phyloP scores from a whole-genome alignment of 1,140 invertebrate genomes.

The Neodiprion virginianus region DNA sequence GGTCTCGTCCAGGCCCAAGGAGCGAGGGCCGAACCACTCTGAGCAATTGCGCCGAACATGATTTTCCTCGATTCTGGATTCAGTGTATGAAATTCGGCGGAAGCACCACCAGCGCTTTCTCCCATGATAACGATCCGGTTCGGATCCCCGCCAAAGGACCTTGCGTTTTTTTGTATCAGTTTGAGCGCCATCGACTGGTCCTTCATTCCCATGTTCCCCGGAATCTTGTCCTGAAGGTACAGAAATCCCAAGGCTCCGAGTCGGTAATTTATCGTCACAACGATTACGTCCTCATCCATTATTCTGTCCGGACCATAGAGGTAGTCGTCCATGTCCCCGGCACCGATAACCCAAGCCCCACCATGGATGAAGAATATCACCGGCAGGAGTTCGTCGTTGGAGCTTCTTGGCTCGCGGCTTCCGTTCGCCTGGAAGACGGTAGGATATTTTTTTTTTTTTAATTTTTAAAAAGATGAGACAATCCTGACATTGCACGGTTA shows the following conservation, averaged over 20 bases:
- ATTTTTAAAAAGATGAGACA: too few species aligned
- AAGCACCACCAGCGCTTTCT: constrained; percentile 49
- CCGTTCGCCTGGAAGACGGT: not conserved
- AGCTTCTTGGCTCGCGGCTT: not conserved
- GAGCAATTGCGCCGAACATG: constrained; percentile 6
- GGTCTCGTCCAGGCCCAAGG: constrained; percentile 13
- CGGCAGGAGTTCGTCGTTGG: constrained; percentile 21
- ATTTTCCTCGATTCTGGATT: constrained; percentile 14
- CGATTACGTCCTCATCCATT: constrained; percentile 37
- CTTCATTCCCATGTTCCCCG: constrained; percentile 65
- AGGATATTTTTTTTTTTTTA: not conserved
- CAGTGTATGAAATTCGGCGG: constrained; percentile 27
- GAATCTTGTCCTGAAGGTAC: constrained; percentile 56
- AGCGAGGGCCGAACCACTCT: constrained; percentile 9
- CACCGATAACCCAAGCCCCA: constrained; percentile 23
- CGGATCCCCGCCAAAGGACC: constrained; percentile 64
- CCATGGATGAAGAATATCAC: constrained; percentile 36
- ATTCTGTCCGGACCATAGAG: constrained; percentile 27
- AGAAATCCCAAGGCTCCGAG: constrained; percentile 61
- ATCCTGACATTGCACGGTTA: too few species aligned
- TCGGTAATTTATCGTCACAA: constrained; percentile 37
- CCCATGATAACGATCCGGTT: constrained; percentile 56
- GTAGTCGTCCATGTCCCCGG: constrained; percentile 18
- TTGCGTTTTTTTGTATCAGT: constrained; percentile 63
- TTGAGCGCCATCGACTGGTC: constrained; percentile 62